Percentiles rank a stretch among this genome's conserved stretches.
phyloP scores from a whole-genome alignment of 1,140 invertebrate species.

The Brachionus paranguensis region DNA sequence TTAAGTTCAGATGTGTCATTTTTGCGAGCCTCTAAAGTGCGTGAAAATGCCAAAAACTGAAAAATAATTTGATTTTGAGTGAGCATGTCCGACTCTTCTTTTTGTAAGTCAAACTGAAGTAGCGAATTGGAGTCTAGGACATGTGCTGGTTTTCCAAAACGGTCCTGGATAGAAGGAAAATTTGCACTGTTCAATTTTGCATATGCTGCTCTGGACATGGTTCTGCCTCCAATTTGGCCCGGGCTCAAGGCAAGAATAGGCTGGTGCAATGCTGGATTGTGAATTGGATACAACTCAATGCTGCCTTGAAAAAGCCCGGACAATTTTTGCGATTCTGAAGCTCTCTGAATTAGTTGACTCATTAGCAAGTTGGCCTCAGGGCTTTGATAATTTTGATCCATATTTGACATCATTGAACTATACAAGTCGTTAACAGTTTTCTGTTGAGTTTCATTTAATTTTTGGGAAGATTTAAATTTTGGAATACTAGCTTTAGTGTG shows the following conservation, averaged over 20 bases:
- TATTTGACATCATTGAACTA: not conserved
- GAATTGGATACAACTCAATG: slow-evolving; percentile 47
- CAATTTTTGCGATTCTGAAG: slow-evolving; percentile 15
- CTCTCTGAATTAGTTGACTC: slow-evolving; percentile 17
- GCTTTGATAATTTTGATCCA: not conserved
- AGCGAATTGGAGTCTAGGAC: slow-evolving; percentile 49
- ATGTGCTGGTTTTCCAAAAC: slow-evolving; percentile 50
- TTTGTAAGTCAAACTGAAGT: slow-evolving; percentile 42
- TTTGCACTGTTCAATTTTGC: slow-evolving; percentile 51
- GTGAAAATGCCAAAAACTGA: slow-evolving; percentile 55
- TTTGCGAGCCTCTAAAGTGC: slow-evolving; percentile 33
- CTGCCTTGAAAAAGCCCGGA: slow-evolving; percentile 18
- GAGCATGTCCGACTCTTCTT: slow-evolving; percentile 50
- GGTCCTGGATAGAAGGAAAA: slow-evolving; percentile 51
- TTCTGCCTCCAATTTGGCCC: slow-evolving; percentile 38
- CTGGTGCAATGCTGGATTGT: slow-evolving; percentile 47
- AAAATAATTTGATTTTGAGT: slow-evolving; percentile 54
- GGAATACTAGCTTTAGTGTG: not conserved
- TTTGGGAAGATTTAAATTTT: not conserved
- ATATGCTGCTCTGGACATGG: slow-evolving; percentile 48
- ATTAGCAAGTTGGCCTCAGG: slow-evolving; percentile 24
- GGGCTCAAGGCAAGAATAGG: slow-evolving; percentile 46
- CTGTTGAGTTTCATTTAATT: slow-evolving; percentile 10
- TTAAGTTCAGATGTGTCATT: not conserved
- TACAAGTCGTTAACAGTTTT: slow-evolving; percentile 15